These are phyloP conservation scores for Oryzias dopingdopingensis DNA, from an alignment of 2,797 vertebrate species.

Conservation along the genomic window DNA sequence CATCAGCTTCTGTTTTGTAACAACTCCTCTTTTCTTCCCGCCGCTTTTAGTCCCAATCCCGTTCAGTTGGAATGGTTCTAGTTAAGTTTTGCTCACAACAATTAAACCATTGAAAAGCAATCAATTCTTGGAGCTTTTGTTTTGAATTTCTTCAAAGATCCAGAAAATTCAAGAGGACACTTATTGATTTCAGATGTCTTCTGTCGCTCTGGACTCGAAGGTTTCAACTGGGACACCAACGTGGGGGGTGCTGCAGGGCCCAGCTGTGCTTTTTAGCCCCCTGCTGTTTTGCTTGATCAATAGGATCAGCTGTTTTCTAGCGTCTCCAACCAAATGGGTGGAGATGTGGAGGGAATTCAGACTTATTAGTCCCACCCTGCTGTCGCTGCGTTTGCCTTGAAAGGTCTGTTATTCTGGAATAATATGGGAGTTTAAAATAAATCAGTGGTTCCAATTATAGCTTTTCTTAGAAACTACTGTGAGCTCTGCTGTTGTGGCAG, in stretches of 20 bases:
- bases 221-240: constrained; percentile 15
- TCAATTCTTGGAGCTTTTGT: not conserved
- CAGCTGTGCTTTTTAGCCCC: constrained; percentile 47
- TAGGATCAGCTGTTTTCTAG: constrained; percentile 35
- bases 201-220: not conserved
- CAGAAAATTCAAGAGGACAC: not conserved
- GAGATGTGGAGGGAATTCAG: not conserved
- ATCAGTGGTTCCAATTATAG: no score
- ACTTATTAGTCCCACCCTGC: no score
- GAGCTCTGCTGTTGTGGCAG: no score
- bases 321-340: constrained; percentile 11
- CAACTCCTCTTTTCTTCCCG: not conserved
- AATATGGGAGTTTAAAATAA: no score
- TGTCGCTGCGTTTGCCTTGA: no score
- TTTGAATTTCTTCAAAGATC: not conserved
- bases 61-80: no score
- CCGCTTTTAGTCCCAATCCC: no score
- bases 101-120: not conserved
- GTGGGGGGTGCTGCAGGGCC: constrained; percentile 32
- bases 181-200: not conserved
- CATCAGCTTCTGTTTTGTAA: constrained; percentile 15
- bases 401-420: no score
- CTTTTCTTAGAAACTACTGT: no score
- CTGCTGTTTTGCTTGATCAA: constrained; percentile 39
- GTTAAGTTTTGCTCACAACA: no score